phyloP scores from a whole-genome alignment of 2,113 vertebrate species.

The Oostethus manadensis region DNA sequence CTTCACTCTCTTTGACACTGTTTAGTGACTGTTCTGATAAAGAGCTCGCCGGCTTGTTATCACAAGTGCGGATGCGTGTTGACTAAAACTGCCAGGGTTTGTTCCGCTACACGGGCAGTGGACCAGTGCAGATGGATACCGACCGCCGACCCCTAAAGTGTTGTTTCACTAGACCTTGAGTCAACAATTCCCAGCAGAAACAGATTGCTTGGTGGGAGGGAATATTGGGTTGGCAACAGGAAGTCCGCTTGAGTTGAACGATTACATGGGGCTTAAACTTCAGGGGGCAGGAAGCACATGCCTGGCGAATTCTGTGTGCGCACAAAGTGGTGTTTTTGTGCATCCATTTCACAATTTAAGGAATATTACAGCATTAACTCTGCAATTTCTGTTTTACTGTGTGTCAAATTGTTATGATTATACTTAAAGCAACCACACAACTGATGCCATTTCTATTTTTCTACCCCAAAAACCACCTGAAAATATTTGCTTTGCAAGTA shows the following conservation, averaged over 20 bases:
- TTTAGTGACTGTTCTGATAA: slow-evolving; percentile 5
- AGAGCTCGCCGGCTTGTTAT: slow-evolving; percentile 46
- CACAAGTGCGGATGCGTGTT: slow-evolving; percentile 43
- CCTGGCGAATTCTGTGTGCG: slow-evolving; percentile 39
- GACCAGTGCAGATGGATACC: slow-evolving; percentile 43
- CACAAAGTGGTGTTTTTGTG: neutral
- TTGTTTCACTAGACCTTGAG: slow-evolving; percentile 63
- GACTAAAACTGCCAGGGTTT: slow-evolving; percentile 42
- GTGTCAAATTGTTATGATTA: no score
- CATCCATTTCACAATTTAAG: no score
- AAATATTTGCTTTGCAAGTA: no score
- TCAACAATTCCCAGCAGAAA: slow-evolving; percentile 56
- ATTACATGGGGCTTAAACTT: slow-evolving; percentile 54
- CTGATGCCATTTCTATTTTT: no score
- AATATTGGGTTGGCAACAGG: slow-evolving; percentile 33
- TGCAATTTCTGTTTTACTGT: no score
- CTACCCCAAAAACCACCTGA: no score
- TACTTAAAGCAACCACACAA: no score
- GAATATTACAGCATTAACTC: no score
- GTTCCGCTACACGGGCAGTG: slow-evolving; percentile 32
- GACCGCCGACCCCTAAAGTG: slow-evolving; percentile 41
- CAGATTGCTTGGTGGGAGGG: slow-evolving; percentile 26
- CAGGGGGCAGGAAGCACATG: slow-evolving; percentile 55
- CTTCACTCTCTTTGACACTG: slow-evolving; percentile 31
- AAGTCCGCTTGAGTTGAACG: slow-evolving; percentile 54